Base-by-base conservation (phyloP, 1,140 invertebrate genomes). In the Sycophila sp. region DNA sequence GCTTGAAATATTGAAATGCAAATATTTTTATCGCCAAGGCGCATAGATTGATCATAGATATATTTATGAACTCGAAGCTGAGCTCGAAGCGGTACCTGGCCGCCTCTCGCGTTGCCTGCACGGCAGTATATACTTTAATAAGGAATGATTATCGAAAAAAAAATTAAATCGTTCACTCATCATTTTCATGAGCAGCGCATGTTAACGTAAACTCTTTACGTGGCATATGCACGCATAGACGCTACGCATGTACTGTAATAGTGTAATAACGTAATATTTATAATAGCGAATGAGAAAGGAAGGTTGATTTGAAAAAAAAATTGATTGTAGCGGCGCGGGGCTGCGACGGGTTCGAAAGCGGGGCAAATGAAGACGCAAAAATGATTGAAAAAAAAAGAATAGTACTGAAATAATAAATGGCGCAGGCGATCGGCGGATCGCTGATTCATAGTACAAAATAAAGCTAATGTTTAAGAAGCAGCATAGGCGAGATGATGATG, bases 401-500 rank as follows among this genome's bases (percentile, higher is more conserved):
- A 15, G 28, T 49, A 56, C 62, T 56, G 55, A 71, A 66, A 66
- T 70, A 36, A 55, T 53, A 56, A 56, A 53, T 69, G 70, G 70
- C 73, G 69, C 78, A 68, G 73, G 76, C 72, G 76, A 76, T 70
- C 36, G 51, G 53, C 62, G 60, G 73, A 69, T 77, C 78, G 80
- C 77, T 53, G 80, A 78, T 76, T 81, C 75, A 86, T 85, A 86
- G 84, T 86, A 86, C 84, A 86, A 86, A 85, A 69, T 85, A 82
- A 84, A 47, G 77, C 62, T 79, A 78, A 81, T 79, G 62, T 72
- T 79, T 77, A 81, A 74, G 72, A 55, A 72, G 56, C 71, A 74
- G 74, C 68, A 53, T 72, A 73, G 72, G n/a, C n/a, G n/a, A n/a
- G n/a, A n/a, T n/a, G n/a, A n/a, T n/a, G n/a, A n/a, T n/a, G n/a